Base-by-base conservation (phyloP, 2,888 invertebrate species). In the Polietes domitor region DNA sequence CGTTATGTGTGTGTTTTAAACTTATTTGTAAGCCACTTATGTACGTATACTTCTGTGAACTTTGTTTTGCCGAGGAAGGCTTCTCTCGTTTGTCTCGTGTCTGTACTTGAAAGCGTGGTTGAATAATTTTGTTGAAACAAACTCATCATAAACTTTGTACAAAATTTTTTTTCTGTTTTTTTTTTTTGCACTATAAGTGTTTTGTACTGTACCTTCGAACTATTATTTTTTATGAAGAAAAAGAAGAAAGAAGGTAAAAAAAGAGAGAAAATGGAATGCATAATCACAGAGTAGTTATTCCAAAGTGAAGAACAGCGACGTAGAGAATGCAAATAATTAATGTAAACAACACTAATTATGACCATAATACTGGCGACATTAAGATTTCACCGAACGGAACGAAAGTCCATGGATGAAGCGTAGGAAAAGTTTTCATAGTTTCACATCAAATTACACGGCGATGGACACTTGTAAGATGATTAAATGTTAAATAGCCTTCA, bases 301-400 rank as follows among this genome's bases (percentile, higher is more conserved):
- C 2, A 9, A 19, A 19, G 17, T 17, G 9, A 12, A 26, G 58
- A 58, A 24, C 21, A 24, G 32, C 0, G n/a, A n/a, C n/a, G n/a
- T n/a, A 77, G 65, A 32, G 28, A 72, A 72, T 26, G 17, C 12
- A 50, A 72, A 72, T 58, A 19, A 53, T 41, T 71, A 74, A 21
- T 77, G 71, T 77, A 70, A 80, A 83, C 74, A 77, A 71, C 77
- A 72, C 74, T 77, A 83, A 83, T 83, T 83, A 75, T 80, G 65
- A 37, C 53, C 71, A 41, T 65, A 65, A 65, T 65, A 65, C 37
- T 19, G 6, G 4, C n/a, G 12, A 37, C 65, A 10, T 12, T 37
- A 37, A 41, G 10, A 4, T 24, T 10, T 21, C 15, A 58, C 26
- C 12, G 4, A 1, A 58, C 37, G 10, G 12, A 3, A 58, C 26